Evolutionary conservation across 2,797 vertebrate species (phyloP).

Genomic region (Amphiprion clarkii): DNA sequence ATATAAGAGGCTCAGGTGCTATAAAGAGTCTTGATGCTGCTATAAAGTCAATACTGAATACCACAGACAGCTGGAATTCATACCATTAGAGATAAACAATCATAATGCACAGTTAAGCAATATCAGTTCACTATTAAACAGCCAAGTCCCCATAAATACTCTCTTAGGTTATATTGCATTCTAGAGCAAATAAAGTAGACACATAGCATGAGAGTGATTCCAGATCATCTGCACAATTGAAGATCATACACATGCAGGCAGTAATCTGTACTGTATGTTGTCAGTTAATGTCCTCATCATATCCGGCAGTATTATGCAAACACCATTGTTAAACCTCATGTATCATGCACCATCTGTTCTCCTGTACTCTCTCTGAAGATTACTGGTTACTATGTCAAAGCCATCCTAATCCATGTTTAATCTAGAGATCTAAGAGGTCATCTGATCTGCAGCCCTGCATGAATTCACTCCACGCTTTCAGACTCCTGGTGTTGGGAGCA

Average conservation of each 20-base stretch:
- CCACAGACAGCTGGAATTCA: not conserved
- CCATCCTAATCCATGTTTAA: constrained; percentile 79
- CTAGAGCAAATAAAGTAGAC: not conserved
- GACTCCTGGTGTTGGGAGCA: not conserved
- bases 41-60: constrained; percentile 7
- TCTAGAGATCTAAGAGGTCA: constrained; percentile 65
- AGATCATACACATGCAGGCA: not conserved
- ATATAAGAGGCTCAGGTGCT: not conserved
- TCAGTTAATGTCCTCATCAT: constrained; percentile 22
- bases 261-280: not conserved
- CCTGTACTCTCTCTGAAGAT: constrained; percentile 67
- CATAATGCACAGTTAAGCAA: not conserved
- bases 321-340: constrained; percentile 38
- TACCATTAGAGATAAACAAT: not conserved
- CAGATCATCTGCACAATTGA: not conserved
- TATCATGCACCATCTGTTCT: constrained; percentile 75
- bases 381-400: constrained; percentile 74
- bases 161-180: not conserved
- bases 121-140: not conserved
- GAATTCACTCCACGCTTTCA: constrained; percentile 33
- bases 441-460: constrained; percentile 46
- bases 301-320: constrained; percentile 40
- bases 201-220: not conserved
- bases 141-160: not conserved
- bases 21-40: constrained; percentile 7